Evolutionary conservation across 2,113 vertebrate species (phyloP), one percentile per base, ranked within the genome.

Genomic region (Ictalurus punctatus): DNA sequence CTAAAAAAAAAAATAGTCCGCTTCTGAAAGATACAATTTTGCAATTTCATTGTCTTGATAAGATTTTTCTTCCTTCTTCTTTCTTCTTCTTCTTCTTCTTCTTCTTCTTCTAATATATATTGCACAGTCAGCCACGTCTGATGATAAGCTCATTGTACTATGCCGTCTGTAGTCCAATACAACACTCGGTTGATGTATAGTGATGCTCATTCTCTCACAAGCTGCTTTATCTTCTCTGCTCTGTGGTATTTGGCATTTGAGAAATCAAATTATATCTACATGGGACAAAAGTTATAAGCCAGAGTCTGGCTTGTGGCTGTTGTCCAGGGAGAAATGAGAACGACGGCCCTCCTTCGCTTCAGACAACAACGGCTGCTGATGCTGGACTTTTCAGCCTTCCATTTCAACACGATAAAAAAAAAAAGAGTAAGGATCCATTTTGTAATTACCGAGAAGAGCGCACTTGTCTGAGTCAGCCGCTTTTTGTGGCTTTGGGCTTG

Each of bases 311-410:
- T 83, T 25, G 73, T 91, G 90, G 86, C 91, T 34, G 84, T 61
- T 40, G 87, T 90, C 91, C 91, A 80, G 58, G 58, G 83, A 90
- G 88, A 76, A 90, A 84, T 74, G 40, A 23, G 79, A 89, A 17
- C 25, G 83, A 90, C 88, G 80, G 83, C 48, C 83, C 83, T 86
- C 76, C 84, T 88, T 63, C 34, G 61, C 89, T 89, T 84, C 76
- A 88, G 83, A 92, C 89, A 90, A 87, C 89, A 83, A 87, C 86
- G 79, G 91, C 83, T 84, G 91, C 88, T 89, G 91, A 92, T 90
- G 86, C 86, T 78, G 59, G 84, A 85, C 84, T 88, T 88, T 59
- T 81, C 52, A 4, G 71, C 83, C 86, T 10, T 79, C 87, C 86
- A 88, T 37, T 86, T 88, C 59, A 74, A 73, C 83, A 78, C 88